Base-by-base conservation (phyloP, 1,140 invertebrate species). In the Linepithema humile region DNA sequence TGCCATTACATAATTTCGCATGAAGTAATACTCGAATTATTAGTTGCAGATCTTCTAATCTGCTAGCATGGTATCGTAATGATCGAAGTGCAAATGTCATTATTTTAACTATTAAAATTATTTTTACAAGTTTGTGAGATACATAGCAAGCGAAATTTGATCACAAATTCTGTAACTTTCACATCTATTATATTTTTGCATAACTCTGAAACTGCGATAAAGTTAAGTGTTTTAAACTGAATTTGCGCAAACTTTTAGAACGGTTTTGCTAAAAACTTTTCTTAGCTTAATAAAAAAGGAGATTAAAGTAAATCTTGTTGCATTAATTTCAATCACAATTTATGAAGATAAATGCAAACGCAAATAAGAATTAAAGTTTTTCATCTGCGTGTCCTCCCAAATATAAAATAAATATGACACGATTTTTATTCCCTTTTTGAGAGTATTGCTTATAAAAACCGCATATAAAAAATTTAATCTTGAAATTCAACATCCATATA, bases 21-120 rank as follows among this genome's bases (percentile, higher is more conserved):
- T 4, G 5, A 62, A 62, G 20, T 65, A 77, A 77, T 23, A 17
- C 23, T 17, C 45, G 32, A 53, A 78, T 78, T 78, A 78, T 78
- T 53, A n/a, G 23, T 23, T 32, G 29, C 17, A 1, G 23, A 78
- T 67, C 45, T 67, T 50, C 20, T 15, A 48, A 40, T 0, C 4
- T 4, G 4, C 5, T 3, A 0, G 15, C 15, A 12, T 15, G 32
- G 50, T 0, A 20, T 9, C 15, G 23, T 67, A 50, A 26, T 65
- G 57, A 26, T 17, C 15, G 20, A 65, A 26, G 50, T 78, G 20
- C 23, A 5, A n/a, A 38, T 40, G 43, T n/a, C 3, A 9, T 23
- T 23, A 35, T 7, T 12, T 59, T 60, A 60, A 60, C 15, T 59
- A 59, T 40, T 7, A 4, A n/a, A 57, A 6, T 43, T 15, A 74